Percentiles rank a stretch among this genome's conserved stretches.
These are phyloP conservation scores for Steromphala cineraria DNA, from an alignment of 2,888 invertebrate genomes.

Conservation along the genomic window DNA sequence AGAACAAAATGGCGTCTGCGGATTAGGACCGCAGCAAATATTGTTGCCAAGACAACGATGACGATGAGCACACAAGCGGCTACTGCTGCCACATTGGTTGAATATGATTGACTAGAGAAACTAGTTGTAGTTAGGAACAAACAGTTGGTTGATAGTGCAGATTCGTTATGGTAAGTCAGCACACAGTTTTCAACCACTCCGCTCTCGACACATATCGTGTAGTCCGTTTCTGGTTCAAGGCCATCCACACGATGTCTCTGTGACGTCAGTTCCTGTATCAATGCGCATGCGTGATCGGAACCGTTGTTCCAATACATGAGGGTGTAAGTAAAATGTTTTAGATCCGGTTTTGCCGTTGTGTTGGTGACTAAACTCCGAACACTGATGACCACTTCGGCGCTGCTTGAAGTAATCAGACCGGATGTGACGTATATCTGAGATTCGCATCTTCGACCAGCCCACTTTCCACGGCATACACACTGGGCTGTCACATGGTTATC, in stretches of 20 bases:
- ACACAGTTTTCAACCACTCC: slow-evolving; percentile 38
- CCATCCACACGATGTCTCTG: slow-evolving; percentile 14
- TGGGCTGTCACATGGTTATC: slow-evolving; percentile 20
- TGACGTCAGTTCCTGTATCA: slow-evolving; percentile 27
- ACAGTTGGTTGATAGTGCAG: slow-evolving; percentile 9
- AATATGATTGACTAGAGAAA: neutral
- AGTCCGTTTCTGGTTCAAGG: slow-evolving; percentile 20
- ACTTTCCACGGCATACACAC: slow-evolving; percentile 37
- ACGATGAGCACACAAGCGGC: slow-evolving; percentile 1
- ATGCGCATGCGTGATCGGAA: slow-evolving; percentile 27
- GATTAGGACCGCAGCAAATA: slow-evolving; percentile 8
- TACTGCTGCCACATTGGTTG: neutral
- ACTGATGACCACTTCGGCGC: slow-evolving; percentile 23
- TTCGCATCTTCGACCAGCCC: slow-evolving; percentile 36
- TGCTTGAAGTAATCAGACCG: slow-evolving; percentile 14
- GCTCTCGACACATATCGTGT: slow-evolving; percentile 36
- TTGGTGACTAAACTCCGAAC: neutral
- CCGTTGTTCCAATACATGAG: slow-evolving; percentile 24
- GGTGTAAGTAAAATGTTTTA: slow-evolving; percentile 15
- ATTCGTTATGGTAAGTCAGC: slow-evolving; percentile 20
- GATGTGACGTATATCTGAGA: slow-evolving; percentile 20
- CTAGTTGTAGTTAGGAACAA: neutral
- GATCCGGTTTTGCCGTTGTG: neutral
- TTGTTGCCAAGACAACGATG: neutral
- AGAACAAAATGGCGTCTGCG: slow-evolving; percentile 9